Evolutionary conservation across 2,797 vertebrate genomes (phyloP).

Genomic region (Botia kubotai): DNA sequence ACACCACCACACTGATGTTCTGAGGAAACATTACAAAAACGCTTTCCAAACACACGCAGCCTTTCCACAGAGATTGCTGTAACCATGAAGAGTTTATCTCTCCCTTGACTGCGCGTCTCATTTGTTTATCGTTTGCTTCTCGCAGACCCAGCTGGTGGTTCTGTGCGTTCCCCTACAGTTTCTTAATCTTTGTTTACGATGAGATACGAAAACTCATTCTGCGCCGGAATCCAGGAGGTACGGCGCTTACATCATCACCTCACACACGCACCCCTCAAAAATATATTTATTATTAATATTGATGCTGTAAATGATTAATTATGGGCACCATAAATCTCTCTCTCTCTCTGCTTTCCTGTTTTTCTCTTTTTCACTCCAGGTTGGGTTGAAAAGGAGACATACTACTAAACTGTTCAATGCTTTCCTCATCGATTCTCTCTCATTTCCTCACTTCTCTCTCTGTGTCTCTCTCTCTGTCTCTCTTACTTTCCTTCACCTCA

Average conservation of each 20-base stretch:
- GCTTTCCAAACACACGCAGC: background rate
- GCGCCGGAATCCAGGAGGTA: constrained; percentile 90
- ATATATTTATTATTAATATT: background rate
- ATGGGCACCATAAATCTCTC: background rate
- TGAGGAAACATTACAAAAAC: background rate
- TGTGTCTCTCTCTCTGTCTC: constrained; percentile 41
- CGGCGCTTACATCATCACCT: constrained; percentile 1
- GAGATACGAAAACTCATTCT: constrained; percentile 94
- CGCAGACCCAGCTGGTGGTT: constrained; percentile 94
- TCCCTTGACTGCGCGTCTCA: background rate
- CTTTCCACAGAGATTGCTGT: background rate
- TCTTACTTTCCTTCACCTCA: constrained; percentile 36
- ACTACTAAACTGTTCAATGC: constrained; percentile 79
- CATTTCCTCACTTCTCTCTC: constrained; percentile 53
- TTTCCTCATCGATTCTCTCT: constrained; percentile 64
- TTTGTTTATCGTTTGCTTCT: constrained; percentile 11
- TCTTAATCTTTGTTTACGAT: constrained; percentile 95
- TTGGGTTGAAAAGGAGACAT: constrained; percentile 84
- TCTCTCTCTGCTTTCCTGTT: constrained; percentile 29
- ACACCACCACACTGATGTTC: background rate
- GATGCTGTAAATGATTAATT: background rate
- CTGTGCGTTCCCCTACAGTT: constrained; percentile 94
- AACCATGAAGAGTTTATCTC: background rate
- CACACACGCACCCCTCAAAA: background rate
- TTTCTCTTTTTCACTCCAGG: constrained; percentile 69